phyloP scores from a whole-genome alignment of 2,888 invertebrate species.

The Microctonus brassicae region DNA sequence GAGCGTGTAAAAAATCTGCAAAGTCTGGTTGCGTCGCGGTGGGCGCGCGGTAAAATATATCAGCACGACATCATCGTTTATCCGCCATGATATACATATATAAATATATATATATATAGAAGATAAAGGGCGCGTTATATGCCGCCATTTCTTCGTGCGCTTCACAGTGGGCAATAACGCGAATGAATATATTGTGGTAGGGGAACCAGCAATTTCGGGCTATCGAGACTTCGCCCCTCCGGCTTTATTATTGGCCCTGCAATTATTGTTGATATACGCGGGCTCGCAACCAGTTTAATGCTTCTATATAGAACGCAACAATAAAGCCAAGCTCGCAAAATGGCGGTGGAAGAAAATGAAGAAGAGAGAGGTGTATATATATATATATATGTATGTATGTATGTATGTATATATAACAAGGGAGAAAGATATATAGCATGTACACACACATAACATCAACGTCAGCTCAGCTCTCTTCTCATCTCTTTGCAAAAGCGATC shows the following conservation, averaged over 20 bases:
- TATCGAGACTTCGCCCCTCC: constrained; percentile 66
- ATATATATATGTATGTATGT: no score
- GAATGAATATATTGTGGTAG: constrained; percentile 56
- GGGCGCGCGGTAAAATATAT: constrained; percentile 50
- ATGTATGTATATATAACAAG: neutral
- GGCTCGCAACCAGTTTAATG: constrained; percentile 59
- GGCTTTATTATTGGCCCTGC: constrained; percentile 69
- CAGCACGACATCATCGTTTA: constrained; percentile 61
- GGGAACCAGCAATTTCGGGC: constrained; percentile 70
- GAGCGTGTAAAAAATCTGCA: neutral
- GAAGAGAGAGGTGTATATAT: neutral
- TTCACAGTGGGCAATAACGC: constrained; percentile 42
- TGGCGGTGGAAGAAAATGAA: constrained; percentile 14
- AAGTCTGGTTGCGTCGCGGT: neutral
- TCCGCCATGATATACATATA: constrained; percentile 58
- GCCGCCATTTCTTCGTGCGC: constrained; percentile 41
- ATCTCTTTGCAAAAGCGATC: neutral
- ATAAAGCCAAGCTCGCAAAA: constrained; percentile 53
- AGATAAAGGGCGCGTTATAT: constrained; percentile 52
- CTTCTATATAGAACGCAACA: constrained; percentile 59
- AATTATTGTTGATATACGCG: constrained; percentile 69
- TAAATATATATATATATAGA: constrained; percentile 42
- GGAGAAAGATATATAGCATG: neutral
- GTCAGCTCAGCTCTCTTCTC: no score
- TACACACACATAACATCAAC: neutral